These are phyloP conservation scores for Strigamia transsilvanica DNA, from an alignment of 2,888 invertebrate genomes.

Conservation along the genomic window DNA sequence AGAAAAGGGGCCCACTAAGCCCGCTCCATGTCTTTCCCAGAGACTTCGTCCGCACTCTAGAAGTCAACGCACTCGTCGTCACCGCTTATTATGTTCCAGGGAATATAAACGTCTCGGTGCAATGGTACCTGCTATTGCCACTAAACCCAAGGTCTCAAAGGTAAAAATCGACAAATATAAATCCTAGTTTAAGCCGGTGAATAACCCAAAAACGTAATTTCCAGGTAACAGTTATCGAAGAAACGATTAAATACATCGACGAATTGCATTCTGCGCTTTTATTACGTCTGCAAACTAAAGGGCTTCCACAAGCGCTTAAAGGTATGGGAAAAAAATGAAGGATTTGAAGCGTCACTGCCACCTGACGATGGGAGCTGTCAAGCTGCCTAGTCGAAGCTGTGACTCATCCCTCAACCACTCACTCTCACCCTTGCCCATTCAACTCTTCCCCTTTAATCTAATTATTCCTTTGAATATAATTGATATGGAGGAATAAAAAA, in stretches of 20 bases:
- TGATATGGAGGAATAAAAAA: not conserved
- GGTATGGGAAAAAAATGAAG: constrained; percentile 42
- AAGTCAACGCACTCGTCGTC: constrained; percentile 23
- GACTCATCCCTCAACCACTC: not conserved
- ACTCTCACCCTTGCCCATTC: not conserved
- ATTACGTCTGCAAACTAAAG: constrained; percentile 61
- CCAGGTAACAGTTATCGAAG: constrained; percentile 66
- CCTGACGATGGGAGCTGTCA: constrained; percentile 1
- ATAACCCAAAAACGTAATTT: constrained; percentile 40
- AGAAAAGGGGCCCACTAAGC: constrained; percentile 1
- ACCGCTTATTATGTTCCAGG: constrained; percentile 56
- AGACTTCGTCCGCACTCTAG: not conserved
- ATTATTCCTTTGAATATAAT: not conserved
- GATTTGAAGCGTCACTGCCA: not conserved
- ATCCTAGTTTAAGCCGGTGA: not conserved
- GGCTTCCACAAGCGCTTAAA: constrained; percentile 57
- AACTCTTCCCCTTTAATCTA: constrained; percentile 13
- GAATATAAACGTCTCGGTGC: constrained; percentile 64
- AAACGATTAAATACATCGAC: constrained; percentile 66
- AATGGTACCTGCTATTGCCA: constrained; percentile 65
- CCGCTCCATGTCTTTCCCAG: not conserved
- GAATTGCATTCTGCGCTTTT: constrained; percentile 64
- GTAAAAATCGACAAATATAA: constrained; percentile 57
- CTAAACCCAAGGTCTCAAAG: constrained; percentile 64
- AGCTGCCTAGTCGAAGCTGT: not conserved